phyloP scores from a whole-genome alignment of 1,140 invertebrate species.

The Nebria ingens region DNA sequence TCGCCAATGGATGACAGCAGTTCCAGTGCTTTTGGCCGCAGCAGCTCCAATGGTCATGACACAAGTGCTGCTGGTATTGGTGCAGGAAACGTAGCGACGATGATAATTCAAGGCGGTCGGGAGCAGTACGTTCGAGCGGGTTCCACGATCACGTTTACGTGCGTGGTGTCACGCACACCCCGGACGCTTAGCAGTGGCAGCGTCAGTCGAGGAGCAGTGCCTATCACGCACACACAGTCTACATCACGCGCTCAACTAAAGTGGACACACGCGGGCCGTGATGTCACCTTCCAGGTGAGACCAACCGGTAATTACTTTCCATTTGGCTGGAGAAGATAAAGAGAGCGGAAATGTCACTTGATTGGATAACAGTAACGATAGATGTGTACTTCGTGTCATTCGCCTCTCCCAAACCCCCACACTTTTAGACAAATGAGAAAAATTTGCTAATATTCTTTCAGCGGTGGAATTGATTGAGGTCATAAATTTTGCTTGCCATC shows the following conservation, averaged over 20 bases:
- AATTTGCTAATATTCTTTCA: not conserved
- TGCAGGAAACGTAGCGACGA: constrained; percentile 18
- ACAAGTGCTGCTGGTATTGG: not conserved
- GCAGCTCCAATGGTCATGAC: not conserved
- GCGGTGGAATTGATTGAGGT: no score
- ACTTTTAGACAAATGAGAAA: constrained; percentile 3
- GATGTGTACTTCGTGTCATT: not conserved
- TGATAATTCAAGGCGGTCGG: constrained; percentile 30
- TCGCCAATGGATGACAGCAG: not conserved
- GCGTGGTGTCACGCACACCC: constrained; percentile 25
- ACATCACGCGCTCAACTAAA: constrained; percentile 17
- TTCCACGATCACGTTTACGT: constrained; percentile 30
- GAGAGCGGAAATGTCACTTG: not conserved
- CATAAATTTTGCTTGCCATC: no score
- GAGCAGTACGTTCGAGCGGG: constrained; percentile 30
- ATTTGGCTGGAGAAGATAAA: not conserved
- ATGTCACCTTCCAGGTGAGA: constrained; percentile 29
- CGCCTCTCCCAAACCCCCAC: not conserved
- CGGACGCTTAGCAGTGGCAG: constrained; percentile 11
- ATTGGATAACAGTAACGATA: not conserved
- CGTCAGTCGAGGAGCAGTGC: constrained; percentile 17
- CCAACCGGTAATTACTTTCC: constrained; percentile 6
- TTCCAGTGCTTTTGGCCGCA: not conserved
- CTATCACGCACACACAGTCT: constrained; percentile 20
- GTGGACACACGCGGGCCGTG: constrained; percentile 29